These are phyloP conservation scores for Pachydiplax longipennis DNA, from an alignment of 2,888 invertebrate genomes.

Conservation along the genomic window DNA sequence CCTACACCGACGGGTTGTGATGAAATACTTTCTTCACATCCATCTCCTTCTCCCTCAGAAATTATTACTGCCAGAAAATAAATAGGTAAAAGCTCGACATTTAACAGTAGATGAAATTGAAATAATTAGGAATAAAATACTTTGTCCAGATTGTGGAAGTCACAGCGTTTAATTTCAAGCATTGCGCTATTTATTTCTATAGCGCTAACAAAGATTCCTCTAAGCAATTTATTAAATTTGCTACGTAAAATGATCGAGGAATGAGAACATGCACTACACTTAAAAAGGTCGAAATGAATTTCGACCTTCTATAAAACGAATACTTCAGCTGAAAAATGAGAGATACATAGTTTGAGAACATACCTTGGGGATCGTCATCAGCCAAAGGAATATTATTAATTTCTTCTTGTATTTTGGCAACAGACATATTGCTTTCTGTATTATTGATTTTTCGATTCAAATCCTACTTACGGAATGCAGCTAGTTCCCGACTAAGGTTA, in stretches of 20 bases:
- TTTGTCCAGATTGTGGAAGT: neutral
- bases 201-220: neutral
- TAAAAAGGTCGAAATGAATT: neutral
- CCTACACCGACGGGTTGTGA: slow-evolving; percentile 32
- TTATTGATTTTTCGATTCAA: neutral
- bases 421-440: slow-evolving; percentile 19
- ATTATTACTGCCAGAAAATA: slow-evolving; percentile 7
- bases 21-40: slow-evolving; percentile 30
- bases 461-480: neutral
- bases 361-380: slow-evolving; percentile 90
- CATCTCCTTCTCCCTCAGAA: slow-evolving; percentile 37
- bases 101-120: neutral
- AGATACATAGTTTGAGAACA: slow-evolving; percentile 43
- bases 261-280: neutral
- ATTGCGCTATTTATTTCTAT: neutral
- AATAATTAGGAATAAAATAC: neutral
- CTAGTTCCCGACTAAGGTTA: neutral
- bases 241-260: neutral
- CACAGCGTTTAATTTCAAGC: neutral
- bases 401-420: slow-evolving; percentile 77
- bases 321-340: neutral
- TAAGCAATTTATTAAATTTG: neutral
- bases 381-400: slow-evolving; percentile 84
- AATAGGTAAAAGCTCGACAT: neutral
- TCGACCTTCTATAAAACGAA: neutral